Evolutionary conservation across 2,797 vertebrate species (phyloP), one percentile per base, ranked within the genome.

Genomic region (Cyclura pinguis): DNA sequence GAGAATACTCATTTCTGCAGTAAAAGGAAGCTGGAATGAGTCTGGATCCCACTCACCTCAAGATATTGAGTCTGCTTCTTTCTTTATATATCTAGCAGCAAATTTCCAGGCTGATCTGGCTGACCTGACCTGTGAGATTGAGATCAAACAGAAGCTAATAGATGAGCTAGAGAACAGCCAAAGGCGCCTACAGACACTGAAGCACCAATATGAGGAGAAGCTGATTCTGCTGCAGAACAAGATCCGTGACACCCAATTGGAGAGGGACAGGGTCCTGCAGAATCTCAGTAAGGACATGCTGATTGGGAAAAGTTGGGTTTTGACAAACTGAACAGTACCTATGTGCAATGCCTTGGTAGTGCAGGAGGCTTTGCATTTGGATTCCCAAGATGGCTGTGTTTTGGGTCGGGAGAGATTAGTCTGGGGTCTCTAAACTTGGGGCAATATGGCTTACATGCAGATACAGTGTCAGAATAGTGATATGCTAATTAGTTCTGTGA

Each of bases 131-230:
- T 99, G 99, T 0, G 99, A 99, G 97, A 99, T 99, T 16, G 99
- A 99, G 97, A 99, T 99, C 97, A 99, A 99, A 93, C 99, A 99
- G 97, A 99, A 98, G 96, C 97, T 99, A 93, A 99, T 99, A 2
- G 99, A 99, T 0, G 99, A 99, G 95, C 97, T 99, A 95, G 99
- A 99, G 97, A 99, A 99, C 97, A 99, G 99, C 96, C 99, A 99
- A 96, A 97, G 98, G 64, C 97, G 99, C 90, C 97, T 99, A 92
- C 97, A 99, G 93, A 98, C 98, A 8, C 98, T 99, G 73, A 99
- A 99, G 96, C 98, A 98, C 93, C 99, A 99, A 95, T 99, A 99
- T 0, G 99, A 99, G 96, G 99, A 99, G 96, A 99, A 99, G 96
- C 98, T 99, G 93, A 98, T 99, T 91, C 97, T 98, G 9, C 97